A percentile compares a stretch with the other conserved stretches of the same genome.
phyloP scores from a whole-genome alignment of 1,140 invertebrate genomes.

The Drosophila mojavensis region DNA sequence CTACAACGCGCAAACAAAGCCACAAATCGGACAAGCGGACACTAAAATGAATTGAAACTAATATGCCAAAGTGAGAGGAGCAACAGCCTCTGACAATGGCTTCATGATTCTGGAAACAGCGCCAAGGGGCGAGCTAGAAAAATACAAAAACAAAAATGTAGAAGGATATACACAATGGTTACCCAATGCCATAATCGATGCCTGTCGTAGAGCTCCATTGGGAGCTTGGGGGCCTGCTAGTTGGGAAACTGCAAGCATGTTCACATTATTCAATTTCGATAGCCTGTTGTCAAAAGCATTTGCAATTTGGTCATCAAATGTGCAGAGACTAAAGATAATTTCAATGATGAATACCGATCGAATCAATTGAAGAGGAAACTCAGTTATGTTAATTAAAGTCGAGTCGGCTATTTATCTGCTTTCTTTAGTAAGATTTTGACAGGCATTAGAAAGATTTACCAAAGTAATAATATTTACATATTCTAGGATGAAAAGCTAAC shows the following conservation, averaged over 20 bases:
- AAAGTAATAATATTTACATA: too few relatives aligned
- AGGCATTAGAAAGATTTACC: too few relatives aligned
- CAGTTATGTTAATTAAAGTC: too few relatives aligned
- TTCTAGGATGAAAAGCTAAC: too few relatives aligned
- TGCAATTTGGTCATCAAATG: neutral
- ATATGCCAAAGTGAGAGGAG: conserved; percentile 81
- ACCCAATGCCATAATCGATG: conserved; percentile 57
- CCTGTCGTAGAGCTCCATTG: neutral
- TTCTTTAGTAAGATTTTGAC: too few relatives aligned
- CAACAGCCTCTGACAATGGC: conserved; percentile 64
- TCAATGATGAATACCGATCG: neutral
- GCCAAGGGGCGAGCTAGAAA: conserved; percentile 45
- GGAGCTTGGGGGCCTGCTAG: neutral
- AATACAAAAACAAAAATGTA: conserved; percentile 15
- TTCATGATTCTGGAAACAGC: conserved; percentile 66
- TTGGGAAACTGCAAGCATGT: neutral
- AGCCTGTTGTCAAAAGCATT: neutral
- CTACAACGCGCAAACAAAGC: conserved; percentile 69
- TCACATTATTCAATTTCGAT: neutral
- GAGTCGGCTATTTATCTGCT: too few relatives aligned
- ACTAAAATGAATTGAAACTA: conserved; percentile 83
- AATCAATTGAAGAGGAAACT: too few relatives aligned
- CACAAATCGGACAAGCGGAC: conserved; percentile 69
- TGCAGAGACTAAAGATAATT: neutral
- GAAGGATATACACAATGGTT: conserved; percentile 73